Evolutionary conservation across 2,888 invertebrate species (phyloP).

Genomic region (Meteorus cinctellus): DNA sequence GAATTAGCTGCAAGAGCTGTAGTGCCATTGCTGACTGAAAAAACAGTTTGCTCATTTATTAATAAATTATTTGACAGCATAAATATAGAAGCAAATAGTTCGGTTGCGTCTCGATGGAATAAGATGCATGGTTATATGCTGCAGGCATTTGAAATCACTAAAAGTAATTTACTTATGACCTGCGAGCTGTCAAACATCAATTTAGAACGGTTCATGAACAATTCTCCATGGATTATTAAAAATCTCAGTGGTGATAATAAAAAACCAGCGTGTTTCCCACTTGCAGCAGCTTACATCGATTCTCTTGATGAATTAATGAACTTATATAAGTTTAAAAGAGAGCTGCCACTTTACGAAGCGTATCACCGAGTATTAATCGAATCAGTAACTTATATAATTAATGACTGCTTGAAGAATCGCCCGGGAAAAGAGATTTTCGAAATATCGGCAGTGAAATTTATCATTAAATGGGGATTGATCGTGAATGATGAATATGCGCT

Average conservation of each 20-base stretch:
- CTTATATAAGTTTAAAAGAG: conserved; percentile 22
- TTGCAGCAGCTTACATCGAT: conserved; percentile 62
- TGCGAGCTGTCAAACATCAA: conserved; percentile 46
- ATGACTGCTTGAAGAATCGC: conserved; percentile 54
- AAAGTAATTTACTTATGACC: conserved; percentile 53
- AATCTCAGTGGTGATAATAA: conserved; percentile 58
- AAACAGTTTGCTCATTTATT: conserved; percentile 63
- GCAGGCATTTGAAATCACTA: conserved; percentile 72
- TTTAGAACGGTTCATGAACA: conserved; percentile 54
- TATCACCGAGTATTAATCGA: conserved; percentile 11
- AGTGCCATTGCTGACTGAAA: conserved; percentile 76
- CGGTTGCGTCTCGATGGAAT: conserved; percentile 73
- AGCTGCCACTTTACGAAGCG: conserved; percentile 5
- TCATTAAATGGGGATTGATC: conserved; percentile 47
- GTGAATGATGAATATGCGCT: conserved; percentile 10
- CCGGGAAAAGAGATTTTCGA: conserved; percentile 66
- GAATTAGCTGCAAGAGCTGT: conserved; percentile 83
- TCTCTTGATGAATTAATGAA: conserved; percentile 55
- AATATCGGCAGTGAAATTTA: conserved; percentile 54
- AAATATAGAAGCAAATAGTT: conserved; percentile 24
- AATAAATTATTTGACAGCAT: conserved; percentile 68
- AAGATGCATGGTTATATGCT: conserved; percentile 79
- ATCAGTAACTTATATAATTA: conserved; percentile 54
- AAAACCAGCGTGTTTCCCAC: conserved; percentile 59
- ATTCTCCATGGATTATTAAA: conserved; percentile 57